A percentile compares a stretch with the other conserved stretches of the same genome.
phyloP scores from a whole-genome alignment of 2,888 invertebrate species.

The Choristoneura rosaceana region DNA sequence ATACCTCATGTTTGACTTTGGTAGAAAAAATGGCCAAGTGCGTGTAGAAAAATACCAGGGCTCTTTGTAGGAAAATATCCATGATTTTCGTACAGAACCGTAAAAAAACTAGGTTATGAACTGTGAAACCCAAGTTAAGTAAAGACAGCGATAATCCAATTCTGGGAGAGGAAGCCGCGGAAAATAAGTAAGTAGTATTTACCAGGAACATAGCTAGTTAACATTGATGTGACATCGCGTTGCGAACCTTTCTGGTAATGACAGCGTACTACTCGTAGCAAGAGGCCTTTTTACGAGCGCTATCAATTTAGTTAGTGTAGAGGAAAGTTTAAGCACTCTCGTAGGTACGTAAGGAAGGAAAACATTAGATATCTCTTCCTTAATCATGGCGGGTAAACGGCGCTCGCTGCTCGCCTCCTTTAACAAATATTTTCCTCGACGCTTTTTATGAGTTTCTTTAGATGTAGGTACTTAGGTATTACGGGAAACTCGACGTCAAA shows the following conservation, averaged over 20 bases:
- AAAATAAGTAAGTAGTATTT: no score
- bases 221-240: conserved; percentile 15
- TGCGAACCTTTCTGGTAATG: conserved; percentile 26
- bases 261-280: conserved; percentile 6
- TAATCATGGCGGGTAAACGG: conserved; percentile 63
- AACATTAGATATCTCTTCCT: conserved; percentile 67
- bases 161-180: no score
- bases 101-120: no score
- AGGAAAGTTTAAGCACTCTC: conserved; percentile 50
- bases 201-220: neutral
- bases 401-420: conserved; percentile 55
- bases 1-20: no score
- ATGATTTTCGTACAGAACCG: no score
- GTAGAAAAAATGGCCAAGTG: no score
- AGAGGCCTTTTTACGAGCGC: conserved; percentile 38
- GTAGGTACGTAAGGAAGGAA: conserved; percentile 61
- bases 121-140: no score
- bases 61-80: no score
- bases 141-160: no score
- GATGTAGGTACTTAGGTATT: conserved; percentile 53
- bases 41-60: no score
- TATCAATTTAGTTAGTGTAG: conserved; percentile 50
- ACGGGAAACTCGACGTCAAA: conserved; percentile 54
- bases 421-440: conserved; percentile 63
- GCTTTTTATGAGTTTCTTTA: conserved; percentile 62